phyloP scores from a whole-genome alignment of 2,113 vertebrate genomes.

The Fulmarus glacialis region DNA sequence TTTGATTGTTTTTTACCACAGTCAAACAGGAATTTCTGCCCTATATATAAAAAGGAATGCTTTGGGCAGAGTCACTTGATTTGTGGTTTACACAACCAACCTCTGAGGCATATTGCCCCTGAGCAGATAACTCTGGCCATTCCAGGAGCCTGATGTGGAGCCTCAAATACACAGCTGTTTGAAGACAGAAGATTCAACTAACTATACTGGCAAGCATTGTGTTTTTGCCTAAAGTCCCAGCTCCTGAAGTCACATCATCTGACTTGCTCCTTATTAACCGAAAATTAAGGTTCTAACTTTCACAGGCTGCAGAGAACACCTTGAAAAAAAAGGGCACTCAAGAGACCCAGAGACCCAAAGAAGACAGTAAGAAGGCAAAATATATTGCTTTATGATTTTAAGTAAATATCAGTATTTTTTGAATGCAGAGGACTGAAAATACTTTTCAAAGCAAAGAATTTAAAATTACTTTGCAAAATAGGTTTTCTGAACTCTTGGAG shows the following conservation, averaged over 20 bases:
- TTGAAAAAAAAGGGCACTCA: not conserved
- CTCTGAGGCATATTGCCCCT: not conserved
- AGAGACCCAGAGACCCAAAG: not conserved
- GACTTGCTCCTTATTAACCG: not conserved
- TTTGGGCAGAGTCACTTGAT: not conserved
- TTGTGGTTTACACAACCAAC: not conserved
- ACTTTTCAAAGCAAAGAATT: not conserved
- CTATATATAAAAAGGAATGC: not conserved
- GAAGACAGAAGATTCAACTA: not conserved
- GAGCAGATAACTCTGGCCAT: not conserved
- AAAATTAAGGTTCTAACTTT: not conserved
- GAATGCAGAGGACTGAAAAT: not conserved
- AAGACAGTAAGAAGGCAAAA: not conserved
- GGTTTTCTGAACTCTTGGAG: not conserved
- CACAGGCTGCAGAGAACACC: not conserved
- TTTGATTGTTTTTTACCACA: not conserved
- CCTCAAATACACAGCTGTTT: not conserved
- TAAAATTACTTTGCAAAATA: not conserved
- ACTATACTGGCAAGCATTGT: not conserved
- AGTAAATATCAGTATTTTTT: not conserved
- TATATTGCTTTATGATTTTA: not conserved
- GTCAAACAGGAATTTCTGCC: not conserved
- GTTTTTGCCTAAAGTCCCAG: not conserved
- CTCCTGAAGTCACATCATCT: not conserved
- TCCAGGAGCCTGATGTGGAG: not conserved